Conservation (phyloP, 37 sponge, comb jelly and placozoan species). For the Trichoplax adhaerens region DNA sequence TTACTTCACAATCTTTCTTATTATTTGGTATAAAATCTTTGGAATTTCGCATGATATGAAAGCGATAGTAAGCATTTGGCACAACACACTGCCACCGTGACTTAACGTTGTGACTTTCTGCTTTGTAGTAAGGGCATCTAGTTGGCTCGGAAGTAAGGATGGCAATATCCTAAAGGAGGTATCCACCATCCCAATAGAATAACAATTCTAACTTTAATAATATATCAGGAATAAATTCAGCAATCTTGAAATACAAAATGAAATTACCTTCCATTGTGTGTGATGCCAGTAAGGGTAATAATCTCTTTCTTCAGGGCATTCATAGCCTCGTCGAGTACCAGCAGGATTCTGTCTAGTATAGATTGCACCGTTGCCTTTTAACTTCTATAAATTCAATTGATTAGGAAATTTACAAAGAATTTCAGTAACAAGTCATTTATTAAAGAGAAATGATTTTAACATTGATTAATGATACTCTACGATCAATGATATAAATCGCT, state of each 20-base stretch:
- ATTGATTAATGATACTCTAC: no score
- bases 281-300: slow-evolving; percentile 99
- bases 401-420: background rate
- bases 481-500: no score
- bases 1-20: slow-evolving; percentile 54
- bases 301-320: slow-evolving; percentile 98
- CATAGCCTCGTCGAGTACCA: slow-evolving; percentile 82
- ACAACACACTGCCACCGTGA: slow-evolving; percentile 58
- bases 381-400: slow-evolving; percentile 19
- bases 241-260: no score
- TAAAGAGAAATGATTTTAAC: no score
- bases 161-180: slow-evolving; percentile 59
- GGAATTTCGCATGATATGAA: slow-evolving; percentile 6
- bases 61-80: slow-evolving; percentile 21
- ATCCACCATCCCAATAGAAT: no score
- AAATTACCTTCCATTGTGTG: slow-evolving; percentile 85
- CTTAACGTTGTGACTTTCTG: slow-evolving; percentile 75
- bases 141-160: slow-evolving; percentile 68
- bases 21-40: slow-evolving; percentile 55
- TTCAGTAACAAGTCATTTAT: background rate
- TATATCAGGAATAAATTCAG: no score
- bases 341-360: slow-evolving; percentile 91
- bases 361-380: slow-evolving; percentile 37
- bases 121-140: slow-evolving; percentile 60
- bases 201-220: no score